A percentile compares a stretch with the other conserved stretches of the same genome.
Evolutionary conservation across 2,113 vertebrate species (phyloP).

Genomic region (Hippocampus zosterae): DNA sequence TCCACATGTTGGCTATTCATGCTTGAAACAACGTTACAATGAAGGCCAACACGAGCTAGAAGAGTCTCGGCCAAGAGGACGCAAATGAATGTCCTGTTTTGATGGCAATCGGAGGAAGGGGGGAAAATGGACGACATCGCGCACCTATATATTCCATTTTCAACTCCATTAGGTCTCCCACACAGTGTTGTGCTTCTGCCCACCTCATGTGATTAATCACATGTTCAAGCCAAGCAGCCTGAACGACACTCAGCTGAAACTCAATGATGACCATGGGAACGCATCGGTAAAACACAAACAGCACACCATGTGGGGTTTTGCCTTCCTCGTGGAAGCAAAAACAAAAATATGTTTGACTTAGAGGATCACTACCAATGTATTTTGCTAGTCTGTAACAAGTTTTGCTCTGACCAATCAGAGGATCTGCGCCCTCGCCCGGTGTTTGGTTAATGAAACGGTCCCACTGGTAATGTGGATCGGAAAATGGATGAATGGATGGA

Average conservation of each 20-base stretch:
- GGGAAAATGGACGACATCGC: conserved; percentile 57
- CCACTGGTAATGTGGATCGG: no score
- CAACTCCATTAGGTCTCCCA: conserved; percentile 64
- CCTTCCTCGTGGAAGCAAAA: not conserved
- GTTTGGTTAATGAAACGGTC: no score
- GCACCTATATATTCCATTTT: conserved; percentile 65
- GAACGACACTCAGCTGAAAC: conserved; percentile 41
- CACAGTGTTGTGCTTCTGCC: conserved; percentile 63
- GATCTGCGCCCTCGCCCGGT: no score
- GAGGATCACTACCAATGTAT: no score
- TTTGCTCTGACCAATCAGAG: no score
- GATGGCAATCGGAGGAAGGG: conserved; percentile 10
- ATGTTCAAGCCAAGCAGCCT: conserved; percentile 44
- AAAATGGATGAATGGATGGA: no score
- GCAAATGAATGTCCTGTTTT: not conserved
- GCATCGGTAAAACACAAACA: not conserved
- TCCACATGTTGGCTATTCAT: conserved; percentile 1
- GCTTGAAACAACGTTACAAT: conserved; percentile 10
- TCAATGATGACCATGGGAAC: conserved; percentile 13
- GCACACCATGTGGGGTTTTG: not conserved
- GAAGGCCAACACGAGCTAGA: not conserved
- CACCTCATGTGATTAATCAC: conserved; percentile 68
- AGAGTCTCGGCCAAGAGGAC: not conserved
- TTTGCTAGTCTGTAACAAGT: no score
- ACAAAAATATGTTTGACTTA: not conserved